Evolutionary conservation across 1,140 invertebrate species (phyloP).

Genomic region (Brachionus angularis): DNA sequence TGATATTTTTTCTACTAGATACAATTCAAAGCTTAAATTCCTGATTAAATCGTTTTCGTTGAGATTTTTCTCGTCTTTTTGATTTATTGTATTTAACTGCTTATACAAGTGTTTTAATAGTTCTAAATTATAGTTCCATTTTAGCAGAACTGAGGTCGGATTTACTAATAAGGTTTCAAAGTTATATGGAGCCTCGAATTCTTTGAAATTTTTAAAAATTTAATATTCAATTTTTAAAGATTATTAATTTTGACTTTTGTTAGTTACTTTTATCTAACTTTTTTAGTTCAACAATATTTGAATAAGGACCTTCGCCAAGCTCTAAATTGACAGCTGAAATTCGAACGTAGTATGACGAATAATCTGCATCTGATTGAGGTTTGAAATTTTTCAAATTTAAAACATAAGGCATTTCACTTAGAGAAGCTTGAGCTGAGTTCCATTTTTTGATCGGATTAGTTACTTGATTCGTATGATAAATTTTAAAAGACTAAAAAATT

Average conservation of each 20-base stretch:
- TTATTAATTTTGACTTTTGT: too few relatives aligned
- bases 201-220: slow-evolving; percentile 9
- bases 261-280: slow-evolving; percentile 10
- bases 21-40: slow-evolving; percentile 36
- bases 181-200: slow-evolving; percentile 18
- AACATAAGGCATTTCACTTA: slow-evolving; percentile 24
- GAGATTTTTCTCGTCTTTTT: not conserved
- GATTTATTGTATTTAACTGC: slow-evolving; percentile 9
- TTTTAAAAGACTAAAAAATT: slow-evolving; percentile 19
- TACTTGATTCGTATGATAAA: slow-evolving; percentile 39
- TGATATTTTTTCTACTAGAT: slow-evolving; percentile 18
- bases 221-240: too few relatives aligned
- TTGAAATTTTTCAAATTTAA: not conserved
- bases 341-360: slow-evolving; percentile 13
- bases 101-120: not conserved
- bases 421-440: not conserved
- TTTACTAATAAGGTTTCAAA: slow-evolving; percentile 1
- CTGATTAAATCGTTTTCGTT: slow-evolving; percentile 15
- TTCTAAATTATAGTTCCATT: slow-evolving; percentile 13
- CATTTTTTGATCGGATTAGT: slow-evolving; percentile 32
- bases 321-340: slow-evolving; percentile 30
- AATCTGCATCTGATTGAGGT: not conserved
- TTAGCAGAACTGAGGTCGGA: slow-evolving; percentile 1
- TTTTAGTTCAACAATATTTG: slow-evolving; percentile 23
- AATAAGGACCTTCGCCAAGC: slow-evolving; percentile 33